Base-by-base conservation (phyloP, 1,140 invertebrate species). In the Theocolax elegans region DNA sequence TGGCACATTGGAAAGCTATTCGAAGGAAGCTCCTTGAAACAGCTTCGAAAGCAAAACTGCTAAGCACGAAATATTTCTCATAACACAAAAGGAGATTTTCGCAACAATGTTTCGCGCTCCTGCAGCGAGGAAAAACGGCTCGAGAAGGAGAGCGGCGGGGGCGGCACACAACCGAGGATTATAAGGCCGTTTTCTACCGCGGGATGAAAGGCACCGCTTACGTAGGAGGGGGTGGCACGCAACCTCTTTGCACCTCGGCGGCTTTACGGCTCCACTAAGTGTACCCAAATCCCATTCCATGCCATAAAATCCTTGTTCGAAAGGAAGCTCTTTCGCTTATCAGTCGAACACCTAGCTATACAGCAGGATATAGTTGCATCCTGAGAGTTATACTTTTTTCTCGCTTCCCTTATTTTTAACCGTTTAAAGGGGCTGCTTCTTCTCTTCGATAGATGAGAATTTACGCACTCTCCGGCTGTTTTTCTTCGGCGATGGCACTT, bases 201-300 rank as follows among this genome's bases (percentile, higher is more conserved):
- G 62, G 77, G 77, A 82, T 83, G 64, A 83, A 82, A 82, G 81
- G 71, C 31, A 77, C 79, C 81, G 80, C 74, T 75, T 31, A 23
- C 46, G 10, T 35, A 49, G 53, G 74, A 73, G 67, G 67, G 76
- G 74, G 74, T 74, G 75, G 72, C 74, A 71, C 74, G 77, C 77
- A 76, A 66, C 70, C 79, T 82, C 81, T 81, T 83, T 82, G 77
- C 81, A 82, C 80, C 81, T 83, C 70, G 29, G 74, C 75, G 75
- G 77, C 76, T 83, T 83, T 83, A 83, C 76, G 74, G 80, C 75
- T 25, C 17, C 69, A 76, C 81, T 82, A 81, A 82, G 79, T 80
- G 80, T 81, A 80, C 77, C 79, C 80, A 77, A 80, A 82, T 83
- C 80, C 78, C 77, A 80, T 80, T 75, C 75, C 76, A 17, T 49